Conservation (phyloP, 2,888 invertebrate genomes). For the Phrixothrix hirtus region DNA sequence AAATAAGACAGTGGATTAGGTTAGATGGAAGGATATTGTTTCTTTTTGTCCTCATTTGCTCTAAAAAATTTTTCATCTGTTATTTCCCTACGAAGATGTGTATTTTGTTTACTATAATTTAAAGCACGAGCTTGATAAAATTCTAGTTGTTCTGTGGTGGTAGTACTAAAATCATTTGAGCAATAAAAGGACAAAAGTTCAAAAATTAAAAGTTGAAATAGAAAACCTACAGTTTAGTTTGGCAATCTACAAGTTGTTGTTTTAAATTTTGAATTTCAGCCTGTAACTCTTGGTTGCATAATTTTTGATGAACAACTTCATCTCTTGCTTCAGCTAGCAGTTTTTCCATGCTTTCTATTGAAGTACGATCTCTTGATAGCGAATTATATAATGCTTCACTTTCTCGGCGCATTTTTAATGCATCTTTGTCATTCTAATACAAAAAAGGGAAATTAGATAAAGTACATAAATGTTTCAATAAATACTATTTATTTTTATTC, state of each 20-base stretch:
- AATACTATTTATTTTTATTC: too few relatives aligned
- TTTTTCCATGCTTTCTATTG: slow-evolving; percentile 61
- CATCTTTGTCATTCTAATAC: slow-evolving; percentile 58
- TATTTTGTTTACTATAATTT: slow-evolving; percentile 60
- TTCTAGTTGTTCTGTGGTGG: slow-evolving; percentile 56
- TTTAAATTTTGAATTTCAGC: slow-evolving; percentile 64
- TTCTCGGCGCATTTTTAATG: slow-evolving; percentile 57
- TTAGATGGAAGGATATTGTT: slow-evolving; percentile 52
- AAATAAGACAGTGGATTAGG: slow-evolving; percentile 6
- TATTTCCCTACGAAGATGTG: slow-evolving; percentile 59
- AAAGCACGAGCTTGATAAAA: slow-evolving; percentile 60
- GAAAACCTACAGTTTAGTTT: slow-evolving; percentile 58
- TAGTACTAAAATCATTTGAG: slow-evolving; percentile 41
- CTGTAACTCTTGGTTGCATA: slow-evolving; percentile 67
- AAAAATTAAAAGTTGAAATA: neutral
- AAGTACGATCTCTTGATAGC: slow-evolving; percentile 56
- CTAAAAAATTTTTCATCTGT: slow-evolving; percentile 60
- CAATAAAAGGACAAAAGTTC: neutral
- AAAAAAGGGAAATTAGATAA: slow-evolving; percentile 14
- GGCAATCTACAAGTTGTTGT: slow-evolving; percentile 59
- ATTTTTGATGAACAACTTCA: slow-evolving; percentile 65
- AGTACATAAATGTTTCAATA: neutral
- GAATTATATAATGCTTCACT: slow-evolving; percentile 54
- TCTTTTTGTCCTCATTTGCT: slow-evolving; percentile 53
- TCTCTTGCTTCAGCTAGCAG: slow-evolving; percentile 61